These are phyloP conservation scores for Oscheius sp. DNA, from an alignment of 2,888 invertebrate genomes.

Conservation along the genomic window DNA sequence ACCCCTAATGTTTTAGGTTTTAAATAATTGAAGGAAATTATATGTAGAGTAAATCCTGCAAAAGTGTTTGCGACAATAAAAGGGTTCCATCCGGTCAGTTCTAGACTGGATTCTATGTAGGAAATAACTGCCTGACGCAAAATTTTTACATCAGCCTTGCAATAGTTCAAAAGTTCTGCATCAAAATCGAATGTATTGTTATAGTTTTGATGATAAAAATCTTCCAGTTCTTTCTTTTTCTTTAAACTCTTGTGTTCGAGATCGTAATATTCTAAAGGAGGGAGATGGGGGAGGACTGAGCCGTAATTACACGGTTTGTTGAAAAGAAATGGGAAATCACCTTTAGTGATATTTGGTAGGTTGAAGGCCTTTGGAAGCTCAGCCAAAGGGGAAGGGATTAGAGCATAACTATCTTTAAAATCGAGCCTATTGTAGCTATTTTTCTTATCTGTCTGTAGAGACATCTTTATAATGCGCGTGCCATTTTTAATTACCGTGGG, in stretches of 20 bases:
- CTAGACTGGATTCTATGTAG: not conserved
- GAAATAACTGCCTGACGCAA: not conserved
- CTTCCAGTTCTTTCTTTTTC: not conserved
- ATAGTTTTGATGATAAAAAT: conserved; percentile 2
- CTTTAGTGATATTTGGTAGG: not conserved
- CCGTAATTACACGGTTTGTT: conserved; percentile 15
- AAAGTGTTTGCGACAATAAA: not conserved
- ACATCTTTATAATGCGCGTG: not conserved
- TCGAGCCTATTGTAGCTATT: not conserved
- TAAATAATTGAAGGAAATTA: not conserved
- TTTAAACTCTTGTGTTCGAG: not conserved
- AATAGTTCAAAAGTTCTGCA: not conserved
- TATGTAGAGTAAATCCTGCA: not conserved
- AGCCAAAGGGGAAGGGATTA: not conserved
- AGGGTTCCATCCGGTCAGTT: conserved; percentile 20
- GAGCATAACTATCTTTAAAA: conserved; percentile 17
- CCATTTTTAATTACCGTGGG: conserved; percentile 7
- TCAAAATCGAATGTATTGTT: conserved; percentile 10
- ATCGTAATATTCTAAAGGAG: conserved; percentile 6
- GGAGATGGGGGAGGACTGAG: not conserved
- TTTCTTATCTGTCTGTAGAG: not conserved
- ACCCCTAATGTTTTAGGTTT: conserved; percentile 4
- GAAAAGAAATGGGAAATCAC: conserved; percentile 15
- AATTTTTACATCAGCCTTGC: conserved; percentile 9
- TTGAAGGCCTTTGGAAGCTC: conserved; percentile 11